phyloP scores from a whole-genome alignment of 2,888 invertebrate genomes.

The Oxytorus armatus region DNA sequence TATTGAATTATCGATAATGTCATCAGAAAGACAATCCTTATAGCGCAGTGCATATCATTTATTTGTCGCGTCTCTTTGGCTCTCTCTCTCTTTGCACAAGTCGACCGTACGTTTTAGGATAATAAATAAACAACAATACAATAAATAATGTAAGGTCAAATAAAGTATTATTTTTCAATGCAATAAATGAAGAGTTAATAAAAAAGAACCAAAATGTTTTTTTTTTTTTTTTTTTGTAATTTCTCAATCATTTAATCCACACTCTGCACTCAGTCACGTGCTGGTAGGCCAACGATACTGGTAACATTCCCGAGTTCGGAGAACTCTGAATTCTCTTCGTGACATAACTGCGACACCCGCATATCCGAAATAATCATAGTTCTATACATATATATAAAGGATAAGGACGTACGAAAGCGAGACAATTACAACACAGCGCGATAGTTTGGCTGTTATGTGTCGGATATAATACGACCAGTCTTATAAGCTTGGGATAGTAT shows the following conservation, averaged over 20 bases:
- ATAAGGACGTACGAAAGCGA: constrained; percentile 33
- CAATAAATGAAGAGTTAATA: constrained; percentile 2
- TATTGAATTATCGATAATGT: too few relatives aligned
- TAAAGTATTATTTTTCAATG: background rate
- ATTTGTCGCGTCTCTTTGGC: too few relatives aligned
- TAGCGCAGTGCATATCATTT: too few relatives aligned
- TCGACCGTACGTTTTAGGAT: too few relatives aligned
- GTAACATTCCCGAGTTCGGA: constrained; percentile 28
- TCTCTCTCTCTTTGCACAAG: too few relatives aligned
- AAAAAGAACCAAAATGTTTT: background rate
- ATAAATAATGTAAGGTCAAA: too few relatives aligned
- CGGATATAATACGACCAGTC: constrained; percentile 48
- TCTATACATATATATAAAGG: background rate
- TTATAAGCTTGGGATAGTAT: constrained; percentile 37
- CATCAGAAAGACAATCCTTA: too few relatives aligned
- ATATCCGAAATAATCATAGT: background rate
- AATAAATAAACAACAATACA: too few relatives aligned
- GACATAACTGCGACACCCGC: constrained; percentile 27
- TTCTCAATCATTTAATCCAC: background rate
- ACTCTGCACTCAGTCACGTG: constrained; percentile 23
- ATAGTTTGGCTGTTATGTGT: constrained; percentile 59
- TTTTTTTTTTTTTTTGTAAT: too few relatives aligned
- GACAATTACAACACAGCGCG: constrained; percentile 50
- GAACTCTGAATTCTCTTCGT: constrained; percentile 32
- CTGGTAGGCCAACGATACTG: constrained; percentile 15